Conservation (phyloP, 2,797 vertebrate genomes). For the Dallia pectoralis region DNA sequence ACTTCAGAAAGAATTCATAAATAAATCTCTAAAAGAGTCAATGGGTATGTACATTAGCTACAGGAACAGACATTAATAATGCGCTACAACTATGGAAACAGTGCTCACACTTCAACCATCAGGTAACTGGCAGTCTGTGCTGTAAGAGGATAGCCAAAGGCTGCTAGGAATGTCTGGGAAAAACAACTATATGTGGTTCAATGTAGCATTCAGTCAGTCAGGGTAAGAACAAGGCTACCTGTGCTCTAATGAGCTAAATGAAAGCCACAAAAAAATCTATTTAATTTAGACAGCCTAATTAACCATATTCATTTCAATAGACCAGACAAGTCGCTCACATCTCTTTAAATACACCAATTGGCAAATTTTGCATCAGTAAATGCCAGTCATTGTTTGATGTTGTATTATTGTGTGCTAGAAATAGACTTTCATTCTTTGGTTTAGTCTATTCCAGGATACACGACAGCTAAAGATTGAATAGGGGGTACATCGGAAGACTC, state of each 20-base stretch:
- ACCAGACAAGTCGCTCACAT: not conserved
- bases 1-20: too few relatives aligned
- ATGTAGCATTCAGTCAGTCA: not conserved
- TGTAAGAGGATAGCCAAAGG: too few relatives aligned
- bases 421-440: not conserved
- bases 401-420: not conserved
- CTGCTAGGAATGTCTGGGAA: too few relatives aligned
- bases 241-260: not conserved
- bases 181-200: too few relatives aligned
- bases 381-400: not conserved
- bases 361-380: not conserved
- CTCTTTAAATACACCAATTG: not conserved
- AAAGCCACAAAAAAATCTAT: not conserved
- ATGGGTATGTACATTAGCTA: too few relatives aligned
- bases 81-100: too few relatives aligned
- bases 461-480: too few relatives aligned
- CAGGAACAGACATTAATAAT: too few relatives aligned
- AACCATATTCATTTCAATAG: not conserved
- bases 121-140: too few relatives aligned
- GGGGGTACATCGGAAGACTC: too few relatives aligned
- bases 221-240: not conserved
- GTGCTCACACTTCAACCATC: too few relatives aligned
- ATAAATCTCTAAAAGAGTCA: too few relatives aligned
- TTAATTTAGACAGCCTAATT: not conserved
- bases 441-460: slow-evolving; percentile 16